Conservation (phyloP, 2,113 vertebrate species). For the Etheostoma cragini region DNA sequence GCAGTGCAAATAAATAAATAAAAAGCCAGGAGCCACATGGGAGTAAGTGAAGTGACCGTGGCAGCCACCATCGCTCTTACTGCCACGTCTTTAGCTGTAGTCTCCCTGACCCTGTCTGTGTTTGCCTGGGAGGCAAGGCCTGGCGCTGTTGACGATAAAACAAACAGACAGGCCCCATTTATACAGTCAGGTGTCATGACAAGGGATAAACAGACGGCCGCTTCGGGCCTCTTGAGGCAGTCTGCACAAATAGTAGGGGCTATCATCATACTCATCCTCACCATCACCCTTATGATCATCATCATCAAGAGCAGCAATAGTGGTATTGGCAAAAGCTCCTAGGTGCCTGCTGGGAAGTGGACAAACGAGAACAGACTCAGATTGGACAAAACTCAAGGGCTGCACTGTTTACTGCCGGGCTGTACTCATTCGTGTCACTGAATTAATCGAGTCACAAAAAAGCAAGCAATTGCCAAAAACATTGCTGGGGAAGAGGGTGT, state of each 20-base stretch:
- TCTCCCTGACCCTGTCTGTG: constrained; percentile 75
- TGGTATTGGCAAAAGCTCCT: constrained; percentile 60
- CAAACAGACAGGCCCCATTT: constrained; percentile 80
- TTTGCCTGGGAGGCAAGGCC: constrained; percentile 76
- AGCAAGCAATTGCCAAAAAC: constrained; percentile 62
- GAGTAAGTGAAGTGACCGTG: constrained; percentile 79
- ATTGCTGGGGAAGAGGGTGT: constrained; percentile 39
- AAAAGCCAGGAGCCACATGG: constrained; percentile 73
- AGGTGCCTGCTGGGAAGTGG: constrained; percentile 67
- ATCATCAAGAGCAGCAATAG: constrained; percentile 62
- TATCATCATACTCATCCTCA: constrained; percentile 70
- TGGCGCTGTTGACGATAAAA: constrained; percentile 74
- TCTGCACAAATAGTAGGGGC: constrained; percentile 58
- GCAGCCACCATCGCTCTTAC: constrained; percentile 78
- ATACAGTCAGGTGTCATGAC: constrained; percentile 83
- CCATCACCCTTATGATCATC: constrained; percentile 63
- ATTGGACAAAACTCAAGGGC: constrained; percentile 72
- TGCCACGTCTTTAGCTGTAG: constrained; percentile 71
- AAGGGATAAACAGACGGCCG: constrained; percentile 75
- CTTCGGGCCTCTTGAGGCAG: constrained; percentile 57
- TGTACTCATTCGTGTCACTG: constrained; percentile 70
- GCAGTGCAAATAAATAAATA: constrained; percentile 47
- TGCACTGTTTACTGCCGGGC: constrained; percentile 63
- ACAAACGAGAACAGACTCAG: constrained; percentile 63
- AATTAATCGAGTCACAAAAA: constrained; percentile 69